A percentile compares a stretch with the other conserved stretches of the same genome.
phyloP scores from a whole-genome alignment of 2,888 invertebrate genomes.

The Resseliella maxima region DNA sequence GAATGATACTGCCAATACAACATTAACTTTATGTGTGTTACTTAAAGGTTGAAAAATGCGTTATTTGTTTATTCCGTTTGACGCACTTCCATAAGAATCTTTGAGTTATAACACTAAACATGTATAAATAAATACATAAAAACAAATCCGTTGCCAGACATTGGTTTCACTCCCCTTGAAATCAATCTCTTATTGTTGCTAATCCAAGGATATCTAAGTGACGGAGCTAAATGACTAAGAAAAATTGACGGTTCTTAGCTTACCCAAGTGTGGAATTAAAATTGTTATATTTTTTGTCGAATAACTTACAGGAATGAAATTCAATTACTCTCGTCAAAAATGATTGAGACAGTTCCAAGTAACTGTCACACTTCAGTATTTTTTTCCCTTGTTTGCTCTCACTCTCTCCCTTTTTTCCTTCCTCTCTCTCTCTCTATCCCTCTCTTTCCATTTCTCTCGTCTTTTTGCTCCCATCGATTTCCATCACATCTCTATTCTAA shows the following conservation, averaged over 20 bases:
- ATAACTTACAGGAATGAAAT: neutral
- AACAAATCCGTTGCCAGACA: neutral
- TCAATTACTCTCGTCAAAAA: neutral
- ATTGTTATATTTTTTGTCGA: no score
- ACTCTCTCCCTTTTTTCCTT: neutral
- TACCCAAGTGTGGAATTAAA: no score
- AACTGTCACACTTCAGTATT: neutral
- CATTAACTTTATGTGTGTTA: no score
- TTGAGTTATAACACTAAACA: neutral
- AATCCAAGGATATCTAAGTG: neutral
- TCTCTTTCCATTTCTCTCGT: neutral
- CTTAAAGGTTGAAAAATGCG: no score
- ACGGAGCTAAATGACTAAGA: neutral
- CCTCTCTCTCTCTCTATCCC: neutral
- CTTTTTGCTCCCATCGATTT: neutral
- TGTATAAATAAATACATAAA: neutral
- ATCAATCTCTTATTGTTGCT: neutral
- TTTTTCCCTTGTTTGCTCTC: neutral
- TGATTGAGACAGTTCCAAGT: neutral
- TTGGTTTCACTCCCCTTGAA: neutral
- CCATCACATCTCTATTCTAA: no score
- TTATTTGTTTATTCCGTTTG: neutral
- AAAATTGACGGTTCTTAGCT: no score
- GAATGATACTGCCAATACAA: no score
- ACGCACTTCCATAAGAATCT: neutral